Evolutionary conservation across 2,113 vertebrate genomes (phyloP).

Genomic region (Campylomormyrus numenius): DNA sequence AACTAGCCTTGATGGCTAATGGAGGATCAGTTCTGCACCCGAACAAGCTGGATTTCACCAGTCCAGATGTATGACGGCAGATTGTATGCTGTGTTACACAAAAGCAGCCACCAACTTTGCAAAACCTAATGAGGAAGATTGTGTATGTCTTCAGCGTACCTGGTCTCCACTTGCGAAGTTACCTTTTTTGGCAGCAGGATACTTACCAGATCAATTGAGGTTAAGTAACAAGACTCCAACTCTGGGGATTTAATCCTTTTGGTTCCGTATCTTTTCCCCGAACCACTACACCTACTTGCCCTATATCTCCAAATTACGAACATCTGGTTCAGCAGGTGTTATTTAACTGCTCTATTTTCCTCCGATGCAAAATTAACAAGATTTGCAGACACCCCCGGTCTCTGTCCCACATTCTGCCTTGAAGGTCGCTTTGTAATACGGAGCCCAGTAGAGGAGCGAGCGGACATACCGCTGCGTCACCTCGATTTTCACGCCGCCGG

Average conservation of each 20-base stretch:
- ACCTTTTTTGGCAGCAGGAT: not conserved
- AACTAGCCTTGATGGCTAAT: not conserved
- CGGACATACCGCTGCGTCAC: not conserved
- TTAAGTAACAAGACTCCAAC: not conserved
- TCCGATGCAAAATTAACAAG: not conserved
- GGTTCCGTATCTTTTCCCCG: not conserved
- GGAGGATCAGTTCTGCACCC: not conserved
- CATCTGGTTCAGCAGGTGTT: conserved; percentile 1
- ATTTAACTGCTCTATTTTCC: not conserved
- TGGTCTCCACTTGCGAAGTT: not conserved
- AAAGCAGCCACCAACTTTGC: not conserved
- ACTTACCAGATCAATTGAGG: not conserved
- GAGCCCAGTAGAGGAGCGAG: not conserved
- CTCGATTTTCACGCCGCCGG: not conserved
- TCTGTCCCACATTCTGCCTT: not conserved
- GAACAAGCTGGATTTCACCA: not conserved
- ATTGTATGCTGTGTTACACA: not conserved
- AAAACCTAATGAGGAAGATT: not conserved
- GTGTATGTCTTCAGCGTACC: not conserved
- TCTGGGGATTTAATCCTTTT: not conserved
- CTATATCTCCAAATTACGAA: not conserved
- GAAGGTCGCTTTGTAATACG: not conserved
- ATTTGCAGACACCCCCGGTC: not conserved
- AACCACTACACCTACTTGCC: not conserved
- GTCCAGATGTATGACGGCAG: not conserved